phyloP scores from a whole-genome alignment of 2,888 invertebrate genomes.

The Rhaphigaster nebulosa region DNA sequence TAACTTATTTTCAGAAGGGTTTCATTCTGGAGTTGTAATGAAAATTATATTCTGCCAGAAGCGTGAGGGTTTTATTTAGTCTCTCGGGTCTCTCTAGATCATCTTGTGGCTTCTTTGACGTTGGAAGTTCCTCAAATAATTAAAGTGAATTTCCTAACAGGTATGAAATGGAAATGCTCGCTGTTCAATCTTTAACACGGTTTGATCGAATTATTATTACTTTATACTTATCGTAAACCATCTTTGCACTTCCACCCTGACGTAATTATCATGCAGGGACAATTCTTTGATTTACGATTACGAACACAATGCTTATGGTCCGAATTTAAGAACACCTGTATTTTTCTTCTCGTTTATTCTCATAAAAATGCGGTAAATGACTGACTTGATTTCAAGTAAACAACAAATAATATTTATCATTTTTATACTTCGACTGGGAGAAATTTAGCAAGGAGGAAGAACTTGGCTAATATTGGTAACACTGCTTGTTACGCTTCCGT shows the following conservation, averaged over 20 bases:
- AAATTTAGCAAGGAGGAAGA: too few relatives aligned
- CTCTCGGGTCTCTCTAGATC: background rate
- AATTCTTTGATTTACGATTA: too few relatives aligned
- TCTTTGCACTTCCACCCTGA: background rate
- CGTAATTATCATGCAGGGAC: too few relatives aligned
- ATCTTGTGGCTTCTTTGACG: conserved; percentile 20
- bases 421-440: too few relatives aligned
- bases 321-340: too few relatives aligned
- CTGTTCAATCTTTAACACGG: background rate
- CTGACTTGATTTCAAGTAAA: too few relatives aligned
- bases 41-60: background rate
- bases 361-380: too few relatives aligned
- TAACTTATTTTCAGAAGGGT: background rate
- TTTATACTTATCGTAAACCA: background rate
- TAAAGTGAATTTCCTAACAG: background rate
- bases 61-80: background rate
- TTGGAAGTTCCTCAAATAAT: background rate
- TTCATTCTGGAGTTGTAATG: background rate
- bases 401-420: too few relatives aligned
- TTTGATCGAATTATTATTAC: background rate
- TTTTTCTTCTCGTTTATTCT: too few relatives aligned
- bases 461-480: too few relatives aligned
- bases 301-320: too few relatives aligned
- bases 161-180: background rate
- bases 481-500: too few relatives aligned